Conservation (phyloP, 2,797 vertebrate genomes). For the Pagetopsis macropterus region DNA sequence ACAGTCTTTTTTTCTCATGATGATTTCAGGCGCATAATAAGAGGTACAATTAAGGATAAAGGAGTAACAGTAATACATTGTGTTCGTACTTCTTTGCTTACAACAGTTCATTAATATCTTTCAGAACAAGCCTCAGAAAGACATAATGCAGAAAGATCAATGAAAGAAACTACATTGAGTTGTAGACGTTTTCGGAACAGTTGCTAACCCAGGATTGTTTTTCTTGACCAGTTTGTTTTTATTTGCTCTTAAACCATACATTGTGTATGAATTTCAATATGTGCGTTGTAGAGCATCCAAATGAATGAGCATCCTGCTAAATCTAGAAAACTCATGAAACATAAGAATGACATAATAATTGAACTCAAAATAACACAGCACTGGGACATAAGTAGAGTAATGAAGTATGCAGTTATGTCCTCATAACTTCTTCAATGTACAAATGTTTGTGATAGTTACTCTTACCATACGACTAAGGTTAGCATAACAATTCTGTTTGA, state of each 20-base stretch:
- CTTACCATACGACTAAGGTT: background rate
- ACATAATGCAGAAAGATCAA: too few relatives aligned
- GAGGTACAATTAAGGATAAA: background rate
- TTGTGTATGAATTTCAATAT: background rate
- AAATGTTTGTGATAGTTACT: background rate
- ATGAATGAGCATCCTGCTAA: constrained; percentile 1
- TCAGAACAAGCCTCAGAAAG: too few relatives aligned
- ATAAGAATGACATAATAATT: too few relatives aligned
- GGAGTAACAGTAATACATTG: background rate
- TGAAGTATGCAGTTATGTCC: too few relatives aligned
- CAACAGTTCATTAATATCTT: too few relatives aligned
- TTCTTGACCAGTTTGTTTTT: background rate
- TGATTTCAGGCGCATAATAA: background rate
- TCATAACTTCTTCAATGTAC: too few relatives aligned
- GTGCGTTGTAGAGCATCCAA: background rate
- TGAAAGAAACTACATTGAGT: too few relatives aligned
- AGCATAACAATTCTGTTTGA: background rate
- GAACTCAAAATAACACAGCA: too few relatives aligned
- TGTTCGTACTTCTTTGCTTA: too few relatives aligned
- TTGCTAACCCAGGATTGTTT: background rate
- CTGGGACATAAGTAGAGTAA: too few relatives aligned
- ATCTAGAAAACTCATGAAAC: too few relatives aligned
- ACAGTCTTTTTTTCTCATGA: background rate
- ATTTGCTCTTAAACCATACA: background rate
- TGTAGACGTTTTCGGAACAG: background rate